Conservation (phyloP, 2,113 vertebrate species). For the Gambusia holbrooki region DNA sequence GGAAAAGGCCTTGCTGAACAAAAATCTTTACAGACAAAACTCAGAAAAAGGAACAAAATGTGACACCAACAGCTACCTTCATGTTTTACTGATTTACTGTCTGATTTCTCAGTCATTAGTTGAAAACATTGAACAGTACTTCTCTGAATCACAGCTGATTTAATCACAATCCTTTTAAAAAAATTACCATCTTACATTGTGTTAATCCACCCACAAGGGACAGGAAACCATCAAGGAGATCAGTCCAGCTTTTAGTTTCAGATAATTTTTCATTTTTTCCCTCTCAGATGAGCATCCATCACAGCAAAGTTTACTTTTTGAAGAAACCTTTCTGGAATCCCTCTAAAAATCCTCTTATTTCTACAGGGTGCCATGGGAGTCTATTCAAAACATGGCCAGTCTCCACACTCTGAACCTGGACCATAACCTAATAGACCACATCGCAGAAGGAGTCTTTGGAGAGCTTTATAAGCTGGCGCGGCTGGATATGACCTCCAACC, state of each 20-base stretch:
- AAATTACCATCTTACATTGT: too few species aligned
- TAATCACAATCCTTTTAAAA: constrained; percentile 4
- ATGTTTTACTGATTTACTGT: background rate
- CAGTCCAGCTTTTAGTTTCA: constrained; percentile 3
- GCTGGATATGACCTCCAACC: constrained; percentile 92
- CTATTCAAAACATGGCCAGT: constrained; percentile 89
- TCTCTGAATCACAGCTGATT: constrained; percentile 10
- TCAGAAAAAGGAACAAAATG: background rate
- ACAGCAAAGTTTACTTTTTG: constrained; percentile 23
- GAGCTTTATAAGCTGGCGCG: constrained; percentile 90
- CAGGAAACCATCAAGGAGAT: background rate
- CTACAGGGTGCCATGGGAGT: constrained; percentile 86
- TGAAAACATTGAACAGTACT: background rate
- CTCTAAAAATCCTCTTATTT: constrained; percentile 3
- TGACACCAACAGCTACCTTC: background rate
- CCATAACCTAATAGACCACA: constrained; percentile 90
- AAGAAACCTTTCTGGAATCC: background rate
- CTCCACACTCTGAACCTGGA: constrained; percentile 91
- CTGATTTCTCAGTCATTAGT: background rate
- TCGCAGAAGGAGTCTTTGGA: constrained; percentile 87
- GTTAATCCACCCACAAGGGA: background rate
- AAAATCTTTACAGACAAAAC: background rate
- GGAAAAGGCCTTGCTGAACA: background rate
- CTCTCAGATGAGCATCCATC: constrained; percentile 49
- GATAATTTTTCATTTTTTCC: background rate